Evolutionary conservation across 2,797 vertebrate genomes (phyloP), one percentile per base, ranked within the genome.

Genomic region (Chromis chromis): DNA sequence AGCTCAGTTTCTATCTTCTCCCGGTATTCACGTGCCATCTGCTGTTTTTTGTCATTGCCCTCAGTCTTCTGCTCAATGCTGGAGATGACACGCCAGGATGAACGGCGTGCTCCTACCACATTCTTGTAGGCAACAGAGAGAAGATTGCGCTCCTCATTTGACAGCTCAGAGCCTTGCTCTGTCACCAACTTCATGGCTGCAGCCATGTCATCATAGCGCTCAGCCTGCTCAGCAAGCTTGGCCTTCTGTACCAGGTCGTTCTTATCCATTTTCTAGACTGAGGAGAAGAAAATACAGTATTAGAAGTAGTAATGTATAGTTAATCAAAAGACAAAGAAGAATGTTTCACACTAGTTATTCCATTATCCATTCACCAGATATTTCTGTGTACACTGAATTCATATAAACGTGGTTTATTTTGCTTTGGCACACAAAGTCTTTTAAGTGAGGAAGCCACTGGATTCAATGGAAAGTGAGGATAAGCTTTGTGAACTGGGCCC

Each of bases 61-160:
- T 99, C 97, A 0, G 96, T 97, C 90, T 99, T 99, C 92, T 99
- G 97, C 90, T 99, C 98, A 1, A 99, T 99, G 95, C 98, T 98
- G 89, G 98, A 98, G 93, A 99, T 98, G 50, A 99, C 98, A 1
- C 98, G 96, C 98, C 98, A 99, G 89, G 98, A 99, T 0, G 98
- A 99, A 28, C 98, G 97, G 10, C 98, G 97, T 28, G 98, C 97
- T 4, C 98, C 98, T 0, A 99, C 98, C 86, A 99, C 98, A 0
- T 99, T 99, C 94, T 99, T 99, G 93, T 99, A 99, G 86, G 98
- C 98, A n/a, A 99, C 98, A 0, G 98, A 99, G 42, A 99, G 97
- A 42, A 99, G 95, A 88, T 99, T 99, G 82, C 98, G 96, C 86
- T 99, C 98, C 88, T 99, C 97, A 0, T 99, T 99, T 91, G 96